phyloP scores from a whole-genome alignment of 2,797 vertebrate species.

The Alauda arvensis region DNA sequence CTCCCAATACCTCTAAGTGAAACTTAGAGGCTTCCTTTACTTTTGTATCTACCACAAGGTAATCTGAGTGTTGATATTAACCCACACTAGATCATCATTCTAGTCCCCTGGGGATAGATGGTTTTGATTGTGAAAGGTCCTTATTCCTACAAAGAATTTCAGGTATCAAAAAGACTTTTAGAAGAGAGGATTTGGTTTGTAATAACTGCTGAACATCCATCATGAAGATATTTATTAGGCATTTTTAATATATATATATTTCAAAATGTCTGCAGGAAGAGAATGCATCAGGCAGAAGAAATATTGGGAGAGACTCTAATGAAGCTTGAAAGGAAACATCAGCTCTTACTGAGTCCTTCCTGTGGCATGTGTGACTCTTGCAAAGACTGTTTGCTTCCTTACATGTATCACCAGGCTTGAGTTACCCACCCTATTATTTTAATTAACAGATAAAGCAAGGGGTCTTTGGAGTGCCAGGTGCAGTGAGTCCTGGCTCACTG shows the following conservation, averaged over 20 bases:
- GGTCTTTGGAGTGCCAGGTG: neutral
- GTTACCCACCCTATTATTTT: neutral
- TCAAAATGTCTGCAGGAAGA: neutral
- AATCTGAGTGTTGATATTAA: neutral
- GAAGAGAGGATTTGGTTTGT: neutral
- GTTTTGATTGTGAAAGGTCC: neutral
- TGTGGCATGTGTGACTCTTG: neutral
- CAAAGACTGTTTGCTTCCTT: neutral
- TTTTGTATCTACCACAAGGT: neutral
- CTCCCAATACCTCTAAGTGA: neutral
- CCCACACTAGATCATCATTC: neutral
- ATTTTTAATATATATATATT: neutral
- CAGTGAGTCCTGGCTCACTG: rapidly evolving
- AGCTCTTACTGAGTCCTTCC: neutral
- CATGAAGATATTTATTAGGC: neutral
- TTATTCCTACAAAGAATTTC: neutral
- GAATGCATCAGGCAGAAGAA: neutral
- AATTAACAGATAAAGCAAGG: neutral
- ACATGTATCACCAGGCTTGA: neutral
- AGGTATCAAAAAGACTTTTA: neutral
- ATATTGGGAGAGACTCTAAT: neutral
- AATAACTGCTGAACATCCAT: neutral
- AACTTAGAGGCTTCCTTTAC: neutral
- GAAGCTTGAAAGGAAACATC: neutral
- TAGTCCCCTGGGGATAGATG: neutral